These are phyloP conservation scores for Sebastes itinus DNA, from an alignment of 2,797 vertebrate genomes.

Conservation along the genomic window DNA sequence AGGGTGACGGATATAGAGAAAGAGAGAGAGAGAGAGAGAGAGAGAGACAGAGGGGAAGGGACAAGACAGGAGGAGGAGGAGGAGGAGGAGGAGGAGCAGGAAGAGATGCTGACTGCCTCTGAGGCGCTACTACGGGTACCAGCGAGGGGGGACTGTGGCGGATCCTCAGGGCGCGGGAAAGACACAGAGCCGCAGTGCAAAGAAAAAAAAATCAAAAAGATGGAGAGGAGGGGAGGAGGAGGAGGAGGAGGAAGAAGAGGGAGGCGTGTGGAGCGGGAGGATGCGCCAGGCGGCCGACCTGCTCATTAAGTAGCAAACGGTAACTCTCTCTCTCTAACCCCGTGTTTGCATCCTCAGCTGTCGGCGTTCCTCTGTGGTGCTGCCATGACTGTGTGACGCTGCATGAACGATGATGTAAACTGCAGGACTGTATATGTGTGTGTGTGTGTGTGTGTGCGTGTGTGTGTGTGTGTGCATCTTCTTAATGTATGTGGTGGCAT, in stretches of 20 bases:
- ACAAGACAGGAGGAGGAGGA: neutral
- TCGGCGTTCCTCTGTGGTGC: conserved; percentile 26
- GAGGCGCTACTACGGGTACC: conserved; percentile 70
- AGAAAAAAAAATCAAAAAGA: conserved; percentile 21
- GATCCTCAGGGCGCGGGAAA: conserved; percentile 68
- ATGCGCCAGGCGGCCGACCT: conserved; percentile 63
- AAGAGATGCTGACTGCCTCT: conserved; percentile 68
- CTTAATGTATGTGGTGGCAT: neutral
- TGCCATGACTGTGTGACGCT: conserved; percentile 38
- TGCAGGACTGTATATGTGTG: conserved; percentile 6
- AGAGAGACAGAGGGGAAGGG: conserved; percentile 1
- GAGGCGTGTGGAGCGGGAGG: conserved; percentile 71
- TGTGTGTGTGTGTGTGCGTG: neutral
- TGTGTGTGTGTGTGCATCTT: neutral
- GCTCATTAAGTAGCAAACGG: conserved; percentile 80
- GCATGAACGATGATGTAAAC: conserved; percentile 31
- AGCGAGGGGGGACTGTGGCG: conserved; percentile 50
- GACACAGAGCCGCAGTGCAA: conserved; percentile 67
- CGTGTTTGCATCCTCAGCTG: conserved; percentile 56
- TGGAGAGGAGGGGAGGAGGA: conserved; percentile 67
- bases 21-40: conserved; percentile 30
- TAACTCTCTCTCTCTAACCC: conserved; percentile 63
- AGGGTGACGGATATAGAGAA: conserved; percentile 5
- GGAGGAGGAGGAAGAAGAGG: conserved; percentile 63
- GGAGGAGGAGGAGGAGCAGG: conserved; percentile 57